Evolutionary conservation across 2,888 invertebrate species (phyloP).

Genomic region (Corbicula japonica): DNA sequence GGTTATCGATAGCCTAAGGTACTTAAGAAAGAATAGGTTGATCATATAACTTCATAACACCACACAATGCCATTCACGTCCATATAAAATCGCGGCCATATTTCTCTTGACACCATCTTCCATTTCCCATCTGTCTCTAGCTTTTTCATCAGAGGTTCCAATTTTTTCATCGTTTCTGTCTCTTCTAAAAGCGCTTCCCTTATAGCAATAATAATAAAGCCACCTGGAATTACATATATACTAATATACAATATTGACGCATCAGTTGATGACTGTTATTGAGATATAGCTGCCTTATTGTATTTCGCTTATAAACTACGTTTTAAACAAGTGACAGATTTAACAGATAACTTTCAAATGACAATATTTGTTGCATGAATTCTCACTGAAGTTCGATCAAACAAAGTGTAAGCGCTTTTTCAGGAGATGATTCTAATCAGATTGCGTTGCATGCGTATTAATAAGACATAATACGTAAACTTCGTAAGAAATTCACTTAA

Average conservation of each 20-base stretch:
- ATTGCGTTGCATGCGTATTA: too few relatives aligned
- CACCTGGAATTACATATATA: conserved; percentile 10
- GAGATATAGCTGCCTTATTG: not conserved
- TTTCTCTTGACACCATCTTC: conserved; percentile 32
- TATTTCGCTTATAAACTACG: not conserved
- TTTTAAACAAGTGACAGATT: not conserved
- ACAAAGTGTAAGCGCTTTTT: too few relatives aligned
- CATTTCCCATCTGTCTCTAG: conserved; percentile 34
- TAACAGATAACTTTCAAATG: not conserved
- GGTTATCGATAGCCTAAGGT: too few relatives aligned
- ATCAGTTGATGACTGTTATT: not conserved
- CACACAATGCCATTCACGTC: conserved; percentile 31
- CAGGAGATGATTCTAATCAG: too few relatives aligned
- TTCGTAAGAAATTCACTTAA: too few relatives aligned
- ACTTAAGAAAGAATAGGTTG: too few relatives aligned
- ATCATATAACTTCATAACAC: conserved; percentile 24
- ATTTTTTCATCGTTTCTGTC: not conserved
- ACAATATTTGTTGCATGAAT: not conserved
- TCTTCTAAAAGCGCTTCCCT: conserved; percentile 8
- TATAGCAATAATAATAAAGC: conserved; percentile 1
- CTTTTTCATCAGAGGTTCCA: conserved; percentile 23
- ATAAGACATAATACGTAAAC: too few relatives aligned
- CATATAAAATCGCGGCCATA: conserved; percentile 35
- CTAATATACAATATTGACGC: not conserved
- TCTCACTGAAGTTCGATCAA: not conserved